Base-by-base conservation (phyloP, 2,797 vertebrate genomes). In the Anguilla megastoma region DNA sequence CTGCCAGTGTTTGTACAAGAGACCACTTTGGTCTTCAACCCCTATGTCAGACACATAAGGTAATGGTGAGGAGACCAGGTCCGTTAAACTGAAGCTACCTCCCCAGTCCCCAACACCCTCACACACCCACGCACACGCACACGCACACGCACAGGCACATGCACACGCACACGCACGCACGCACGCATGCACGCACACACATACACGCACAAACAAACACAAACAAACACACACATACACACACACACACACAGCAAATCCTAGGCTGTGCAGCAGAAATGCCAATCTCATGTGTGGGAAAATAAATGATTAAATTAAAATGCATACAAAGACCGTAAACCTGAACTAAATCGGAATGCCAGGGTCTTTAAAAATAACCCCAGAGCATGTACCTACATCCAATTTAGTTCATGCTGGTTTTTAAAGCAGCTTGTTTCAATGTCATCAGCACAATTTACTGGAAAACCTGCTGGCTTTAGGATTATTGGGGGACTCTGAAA, bases 381-480 rank as follows among this genome's bases (percentile, higher is more conserved):
- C 56, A 84, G 16, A 66, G 54, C 86, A 50, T 50, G 8, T 63
- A n/a, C 63, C 50, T n/a, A 50, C 48, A 52, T 88, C 50, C 69
- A 58, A 54, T 58, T 88, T 36, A 85, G 50, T 58, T n/a, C 52
- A 79, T 41, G 66, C 83, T 71, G 41, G 50, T 74, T 33, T 79
- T 58, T 33, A 63, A 88, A 85, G 83, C 87, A 54, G 66, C 87
- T 54, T 18, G 33, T 85, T 85, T 76, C 41, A 95, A 94, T 94
- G 94, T 95, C 93, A 95, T 93, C 94, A 92, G 92, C 94, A 95
- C 93, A 94, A 92, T 93, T 93, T 93, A 92, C 87, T 87, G 86
- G 91, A 92, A 94, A 94, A 92, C 91, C 90, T 91, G 58, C 50
- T 50, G 48, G 18, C 87, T 54, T 74, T 12, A 41, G 82, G 87